Evolutionary conservation across 2,888 invertebrate species (phyloP), one percentile per base, ranked within the genome.

Genomic region (Kuschelorhynchus macadamiae): DNA sequence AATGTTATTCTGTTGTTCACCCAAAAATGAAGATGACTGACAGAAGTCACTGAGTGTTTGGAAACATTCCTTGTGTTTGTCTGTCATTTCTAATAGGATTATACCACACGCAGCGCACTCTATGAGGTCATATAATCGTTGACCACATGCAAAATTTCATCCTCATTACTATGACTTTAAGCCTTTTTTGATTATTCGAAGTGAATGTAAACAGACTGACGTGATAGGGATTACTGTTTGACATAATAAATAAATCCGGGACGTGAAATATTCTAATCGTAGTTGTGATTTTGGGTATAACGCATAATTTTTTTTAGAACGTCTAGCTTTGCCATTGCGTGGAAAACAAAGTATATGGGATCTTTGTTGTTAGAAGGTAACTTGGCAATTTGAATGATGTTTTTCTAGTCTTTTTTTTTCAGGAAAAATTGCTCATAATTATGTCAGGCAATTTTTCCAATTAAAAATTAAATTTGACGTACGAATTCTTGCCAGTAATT

Each of bases 11-110:
- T 20, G 42, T 64, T 20, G 39, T 57, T 55, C 41, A 39, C 14
- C 59, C n/a, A 53, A 33, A 62, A 47, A 67, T 67, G 71, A 73
- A 52, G 68, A 71, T 73, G 73, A 73, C 60, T 73, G 73, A 72
- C 71, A 73, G 71, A 71, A 73, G 72, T 73, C 71, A 67, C 52
- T 62, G 67, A 46, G 21, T 72, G 70, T 70, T 72, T 72, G 70
- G 61, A 69, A 71, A 71, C 71, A 71, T 55, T 57, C 67, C 64
- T 60, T 49, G 44, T 70, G 63, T 70, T 50, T 47, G 66, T 33
- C 64, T 61, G 70, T 62, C 66, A 66, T 16, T 61, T 62, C 57
- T 70, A 70, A 70, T 70, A 67, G 66, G 70, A 70, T 70, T 70
- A 68, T 67, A 61, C 67, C 25, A 44, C 70, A 62, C 66, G 56